Evolutionary conservation across 2,888 invertebrate genomes (phyloP).

Genomic region (Dryomyza anilis): DNA sequence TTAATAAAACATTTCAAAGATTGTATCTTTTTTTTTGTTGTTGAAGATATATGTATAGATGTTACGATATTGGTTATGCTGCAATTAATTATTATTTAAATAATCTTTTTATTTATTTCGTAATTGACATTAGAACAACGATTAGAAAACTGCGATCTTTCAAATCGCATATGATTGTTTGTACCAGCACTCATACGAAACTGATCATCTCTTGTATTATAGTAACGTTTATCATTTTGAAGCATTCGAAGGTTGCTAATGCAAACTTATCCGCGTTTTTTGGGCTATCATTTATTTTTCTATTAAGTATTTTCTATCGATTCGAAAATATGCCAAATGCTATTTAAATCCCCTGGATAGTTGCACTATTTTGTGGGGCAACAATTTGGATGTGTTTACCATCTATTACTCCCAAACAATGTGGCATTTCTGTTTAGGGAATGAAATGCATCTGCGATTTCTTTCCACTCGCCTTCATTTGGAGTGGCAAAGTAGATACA

Average conservation of each 20-base stretch:
- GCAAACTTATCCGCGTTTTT: background rate
- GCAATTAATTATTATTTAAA: too few species aligned
- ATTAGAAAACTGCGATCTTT: background rate
- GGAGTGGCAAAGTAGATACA: background rate
- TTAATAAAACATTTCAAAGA: too few species aligned
- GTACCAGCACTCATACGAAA: background rate
- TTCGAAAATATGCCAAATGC: background rate
- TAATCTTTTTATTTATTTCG: background rate
- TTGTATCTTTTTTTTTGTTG: too few species aligned
- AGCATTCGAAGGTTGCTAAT: too few species aligned
- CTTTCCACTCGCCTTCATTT: background rate
- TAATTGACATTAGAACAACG: background rate
- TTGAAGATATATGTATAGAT: too few species aligned
- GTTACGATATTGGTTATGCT: too few species aligned
- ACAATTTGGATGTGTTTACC: background rate
- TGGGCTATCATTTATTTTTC: background rate
- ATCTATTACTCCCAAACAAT: too few species aligned
- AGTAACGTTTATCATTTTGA: too few species aligned
- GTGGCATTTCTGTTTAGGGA: background rate
- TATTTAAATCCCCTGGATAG: background rate
- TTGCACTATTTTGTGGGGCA: background rate
- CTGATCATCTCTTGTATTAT: background rate
- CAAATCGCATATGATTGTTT: background rate
- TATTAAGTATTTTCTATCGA: background rate
- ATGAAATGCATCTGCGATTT: background rate